phyloP scores from a whole-genome alignment of 2,113 vertebrate genomes.

The Amphiprion percula region DNA sequence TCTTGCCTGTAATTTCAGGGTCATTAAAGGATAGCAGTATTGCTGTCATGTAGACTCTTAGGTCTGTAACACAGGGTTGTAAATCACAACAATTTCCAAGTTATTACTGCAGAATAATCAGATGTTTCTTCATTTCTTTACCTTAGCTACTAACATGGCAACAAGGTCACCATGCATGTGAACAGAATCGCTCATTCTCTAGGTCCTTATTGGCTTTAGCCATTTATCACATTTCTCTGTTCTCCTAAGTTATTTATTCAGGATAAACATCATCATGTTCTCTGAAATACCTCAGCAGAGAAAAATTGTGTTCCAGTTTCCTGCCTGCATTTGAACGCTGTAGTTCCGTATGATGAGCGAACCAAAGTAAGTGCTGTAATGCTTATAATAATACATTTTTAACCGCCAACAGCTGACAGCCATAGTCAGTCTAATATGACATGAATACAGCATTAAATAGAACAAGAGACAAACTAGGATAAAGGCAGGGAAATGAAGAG shows the following conservation, averaged over 20 bases:
- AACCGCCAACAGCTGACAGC: neutral
- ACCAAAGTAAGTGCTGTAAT: neutral
- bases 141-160: too few relatives aligned
- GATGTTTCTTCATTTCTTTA: neutral
- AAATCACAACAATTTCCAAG: neutral
- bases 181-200: too few relatives aligned
- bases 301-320: neutral
- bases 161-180: too few relatives aligned
- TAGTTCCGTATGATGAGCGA: too few relatives aligned
- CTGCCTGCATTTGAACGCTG: too few relatives aligned
- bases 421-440: neutral
- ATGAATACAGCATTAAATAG: neutral
- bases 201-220: too few relatives aligned
- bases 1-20: slow-evolving; percentile 8
- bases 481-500: neutral
- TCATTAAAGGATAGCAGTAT: slow-evolving; percentile 22
- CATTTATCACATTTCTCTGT: too few relatives aligned
- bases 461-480: slow-evolving; percentile 1
- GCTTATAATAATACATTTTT: neutral
- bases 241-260: neutral
- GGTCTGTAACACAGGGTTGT: neutral
- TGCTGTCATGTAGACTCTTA: neutral
- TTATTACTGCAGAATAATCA: neutral
- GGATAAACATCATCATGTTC: too few relatives aligned
- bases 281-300: neutral